phyloP scores from a whole-genome alignment of 2,888 invertebrate genomes.

The Meiosimyza decipiens region DNA sequence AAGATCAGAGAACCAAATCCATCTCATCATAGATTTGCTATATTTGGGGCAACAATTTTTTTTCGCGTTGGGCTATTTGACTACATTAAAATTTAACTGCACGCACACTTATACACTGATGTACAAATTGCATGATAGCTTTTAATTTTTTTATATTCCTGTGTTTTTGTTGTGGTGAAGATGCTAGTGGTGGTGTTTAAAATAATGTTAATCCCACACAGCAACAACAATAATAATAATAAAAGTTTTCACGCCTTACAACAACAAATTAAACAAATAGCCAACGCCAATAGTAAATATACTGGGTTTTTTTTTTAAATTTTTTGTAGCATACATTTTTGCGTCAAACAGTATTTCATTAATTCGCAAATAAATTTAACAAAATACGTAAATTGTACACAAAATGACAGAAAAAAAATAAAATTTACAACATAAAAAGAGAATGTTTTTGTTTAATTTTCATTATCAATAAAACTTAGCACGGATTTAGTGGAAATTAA shows the following conservation, averaged over 20 bases:
- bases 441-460: conserved; percentile 35
- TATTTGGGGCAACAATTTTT: too few relatives aligned
- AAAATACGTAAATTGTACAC: conserved; percentile 14
- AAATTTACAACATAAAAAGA: background rate
- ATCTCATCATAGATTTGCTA: too few relatives aligned
- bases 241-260: conserved; percentile 7
- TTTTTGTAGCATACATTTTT: conserved; percentile 21
- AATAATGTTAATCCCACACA: conserved; percentile 9
- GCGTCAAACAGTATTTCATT: background rate
- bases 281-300: conserved; percentile 9
- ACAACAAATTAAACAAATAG: conserved; percentile 11
- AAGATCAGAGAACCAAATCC: too few relatives aligned
- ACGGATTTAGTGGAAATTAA: conserved; percentile 19
- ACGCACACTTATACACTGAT: background rate
- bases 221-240: background rate
- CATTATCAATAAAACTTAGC: conserved; percentile 29
- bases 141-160: background rate
- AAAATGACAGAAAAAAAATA: background rate
- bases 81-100: background rate
- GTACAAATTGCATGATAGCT: background rate
- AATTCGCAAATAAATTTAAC: conserved; percentile 27
- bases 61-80: too few relatives aligned
- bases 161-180: conserved; percentile 3
- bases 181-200: conserved; percentile 12
- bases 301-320: background rate